Conservation (phyloP, 2,113 vertebrate species). For the Sceloporus undulatus region DNA sequence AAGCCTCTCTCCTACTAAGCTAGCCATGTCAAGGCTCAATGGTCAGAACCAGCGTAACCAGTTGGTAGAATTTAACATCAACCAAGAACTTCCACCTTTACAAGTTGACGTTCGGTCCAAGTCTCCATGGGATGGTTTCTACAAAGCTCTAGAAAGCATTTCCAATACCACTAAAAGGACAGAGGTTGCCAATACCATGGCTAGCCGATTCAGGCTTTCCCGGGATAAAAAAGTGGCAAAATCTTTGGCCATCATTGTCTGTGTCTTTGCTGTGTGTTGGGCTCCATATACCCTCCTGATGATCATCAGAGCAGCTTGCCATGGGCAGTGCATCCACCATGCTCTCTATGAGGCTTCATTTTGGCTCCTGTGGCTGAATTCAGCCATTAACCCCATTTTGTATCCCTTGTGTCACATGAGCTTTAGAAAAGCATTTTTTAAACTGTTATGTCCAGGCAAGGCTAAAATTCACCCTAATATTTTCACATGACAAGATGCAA, state of each 20-base stretch:
- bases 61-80: conserved; percentile 42
- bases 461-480: conserved; percentile 80
- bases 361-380: conserved; percentile 84
- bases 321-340: conserved; percentile 74
- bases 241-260: conserved; percentile 80
- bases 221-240: conserved; percentile 80
- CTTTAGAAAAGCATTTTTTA: conserved; percentile 81
- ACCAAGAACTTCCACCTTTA: conserved; percentile 68
- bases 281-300: conserved; percentile 80
- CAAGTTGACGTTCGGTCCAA: conserved; percentile 63
- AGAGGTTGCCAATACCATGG: conserved; percentile 58
- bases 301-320: conserved; percentile 81
- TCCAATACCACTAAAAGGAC: conserved; percentile 38
- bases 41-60: conserved; percentile 48
- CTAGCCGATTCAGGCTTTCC: conserved; percentile 75
- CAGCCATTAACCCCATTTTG: conserved; percentile 80
- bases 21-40: conserved; percentile 39
- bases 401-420: conserved; percentile 80
- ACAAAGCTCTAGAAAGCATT: conserved; percentile 48
- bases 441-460: conserved; percentile 78
- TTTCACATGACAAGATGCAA: conserved; percentile 63
- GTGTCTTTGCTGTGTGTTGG: conserved; percentile 81
- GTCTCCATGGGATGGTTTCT: conserved; percentile 39
- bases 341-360: conserved; percentile 81
- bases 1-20: conserved; percentile 35